phyloP scores from a whole-genome alignment of 2,797 vertebrate genomes.

The Gymnothorax javanicus region DNA sequence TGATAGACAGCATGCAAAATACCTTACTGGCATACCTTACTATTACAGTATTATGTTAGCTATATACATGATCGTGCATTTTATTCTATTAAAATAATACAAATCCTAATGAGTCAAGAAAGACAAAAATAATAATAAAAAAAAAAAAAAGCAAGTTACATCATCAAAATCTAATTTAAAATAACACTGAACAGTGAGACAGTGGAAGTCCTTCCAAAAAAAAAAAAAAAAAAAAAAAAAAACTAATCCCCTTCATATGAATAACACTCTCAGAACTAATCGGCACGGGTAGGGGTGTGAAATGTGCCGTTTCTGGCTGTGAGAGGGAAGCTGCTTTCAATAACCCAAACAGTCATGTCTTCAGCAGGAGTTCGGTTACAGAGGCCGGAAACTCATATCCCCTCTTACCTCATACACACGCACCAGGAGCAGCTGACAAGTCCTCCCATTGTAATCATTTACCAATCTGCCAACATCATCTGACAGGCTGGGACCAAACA shows the following conservation, averaged over 20 bases:
- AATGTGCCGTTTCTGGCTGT: slow-evolving; percentile 16
- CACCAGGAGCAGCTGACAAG: slow-evolving; percentile 36
- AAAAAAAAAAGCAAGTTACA: background rate
- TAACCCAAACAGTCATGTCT: slow-evolving; percentile 28
- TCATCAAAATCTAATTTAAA: background rate
- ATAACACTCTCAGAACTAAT: slow-evolving; percentile 16
- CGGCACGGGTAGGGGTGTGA: slow-evolving; percentile 34
- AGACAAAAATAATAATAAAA: background rate
- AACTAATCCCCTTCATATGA: slow-evolving; percentile 4
- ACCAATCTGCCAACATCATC: slow-evolving; percentile 43
- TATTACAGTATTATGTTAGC: background rate
- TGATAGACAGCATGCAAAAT: background rate
- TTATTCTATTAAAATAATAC: background rate
- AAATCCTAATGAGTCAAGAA: background rate
- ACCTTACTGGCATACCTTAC: background rate
- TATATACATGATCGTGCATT: background rate
- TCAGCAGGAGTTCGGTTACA: slow-evolving; percentile 37
- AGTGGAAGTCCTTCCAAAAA: background rate
- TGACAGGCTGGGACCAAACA: slow-evolving; percentile 43
- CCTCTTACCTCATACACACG: slow-evolving; percentile 8
- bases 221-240: background rate
- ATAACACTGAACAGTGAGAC: background rate
- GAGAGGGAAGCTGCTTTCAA: slow-evolving; percentile 40
- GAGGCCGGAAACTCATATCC: slow-evolving; percentile 25
- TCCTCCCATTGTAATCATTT: slow-evolving; percentile 38